phyloP scores from a whole-genome alignment of 2,113 vertebrate species.

The Regulus satrapa region DNA sequence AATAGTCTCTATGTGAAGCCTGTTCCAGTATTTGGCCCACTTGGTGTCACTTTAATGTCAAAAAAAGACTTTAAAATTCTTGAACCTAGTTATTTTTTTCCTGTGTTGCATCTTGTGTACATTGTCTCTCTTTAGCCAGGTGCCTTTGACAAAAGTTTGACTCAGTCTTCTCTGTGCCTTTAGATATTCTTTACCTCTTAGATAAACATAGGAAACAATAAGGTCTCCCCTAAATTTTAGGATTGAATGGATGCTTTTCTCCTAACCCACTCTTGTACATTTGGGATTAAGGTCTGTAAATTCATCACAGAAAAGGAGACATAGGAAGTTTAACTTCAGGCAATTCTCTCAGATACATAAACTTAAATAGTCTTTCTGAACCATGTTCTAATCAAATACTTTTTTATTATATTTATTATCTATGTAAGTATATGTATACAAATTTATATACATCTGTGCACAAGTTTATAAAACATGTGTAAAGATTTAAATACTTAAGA shows the following conservation, averaged over 20 bases:
- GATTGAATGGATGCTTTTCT: neutral
- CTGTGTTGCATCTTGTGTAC: neutral
- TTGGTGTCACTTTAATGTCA: neutral
- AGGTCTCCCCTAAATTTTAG: neutral
- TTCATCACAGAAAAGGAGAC: neutral
- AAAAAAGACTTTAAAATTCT: neutral
- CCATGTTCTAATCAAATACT: neutral
- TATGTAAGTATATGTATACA: neutral
- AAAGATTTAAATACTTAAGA: neutral
- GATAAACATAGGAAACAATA: neutral
- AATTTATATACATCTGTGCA: neutral
- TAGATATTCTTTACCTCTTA: no score
- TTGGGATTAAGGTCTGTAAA: neutral
- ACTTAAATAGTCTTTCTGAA: neutral
- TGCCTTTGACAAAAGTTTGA: neutral
- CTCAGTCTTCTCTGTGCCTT: neutral
- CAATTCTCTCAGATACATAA: neutral
- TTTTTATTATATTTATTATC: neutral
- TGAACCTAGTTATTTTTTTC: neutral
- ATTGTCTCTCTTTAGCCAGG: neutral
- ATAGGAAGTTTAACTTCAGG: neutral
- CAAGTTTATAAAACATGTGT: neutral
- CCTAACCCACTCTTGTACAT: rapidly evolving
- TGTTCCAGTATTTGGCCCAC: neutral
- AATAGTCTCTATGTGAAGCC: neutral